Evolutionary conservation across 2,888 invertebrate genomes (phyloP).

Genomic region (Helobdella robusta): DNA sequence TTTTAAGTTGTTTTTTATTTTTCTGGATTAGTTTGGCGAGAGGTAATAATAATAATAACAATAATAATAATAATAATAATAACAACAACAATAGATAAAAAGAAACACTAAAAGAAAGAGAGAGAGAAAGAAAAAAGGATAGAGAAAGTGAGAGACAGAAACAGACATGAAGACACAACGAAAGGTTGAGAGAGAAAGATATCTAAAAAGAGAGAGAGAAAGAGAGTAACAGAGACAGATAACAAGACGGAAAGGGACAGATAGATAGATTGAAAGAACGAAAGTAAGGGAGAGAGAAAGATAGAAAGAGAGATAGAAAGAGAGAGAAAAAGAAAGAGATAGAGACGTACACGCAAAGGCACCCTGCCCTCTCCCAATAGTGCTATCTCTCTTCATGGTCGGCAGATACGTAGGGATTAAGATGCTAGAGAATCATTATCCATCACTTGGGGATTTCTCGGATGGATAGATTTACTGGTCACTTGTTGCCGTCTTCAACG

Average conservation of each 20-base stretch:
- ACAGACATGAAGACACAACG: background rate
- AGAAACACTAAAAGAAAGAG: too few species aligned
- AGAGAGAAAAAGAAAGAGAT: background rate
- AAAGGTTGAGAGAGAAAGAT: background rate
- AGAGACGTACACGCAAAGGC: background rate
- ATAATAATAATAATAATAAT: background rate
- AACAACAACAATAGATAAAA: background rate
- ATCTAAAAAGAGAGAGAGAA: background rate
- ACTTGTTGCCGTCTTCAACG: too few species aligned
- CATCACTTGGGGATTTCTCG: background rate
- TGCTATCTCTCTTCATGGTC: conserved; percentile 17
- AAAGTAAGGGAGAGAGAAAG: background rate
- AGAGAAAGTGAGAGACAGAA: conserved; percentile 1
- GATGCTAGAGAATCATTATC: conserved; percentile 10
- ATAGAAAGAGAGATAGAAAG: background rate
- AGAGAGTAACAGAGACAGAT: background rate
- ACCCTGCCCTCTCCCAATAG: background rate
- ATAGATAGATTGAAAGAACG: background rate
- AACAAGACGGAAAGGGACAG: background rate
- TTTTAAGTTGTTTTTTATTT: too few species aligned
- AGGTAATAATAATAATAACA: too few species aligned
- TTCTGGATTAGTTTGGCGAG: too few species aligned
- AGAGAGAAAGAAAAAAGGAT: background rate
- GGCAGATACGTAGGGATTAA: conserved; percentile 4
- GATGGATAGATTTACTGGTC: conserved; percentile 15